Conservation (phyloP, 1,140 invertebrate genomes). For the Caerostris darwini region DNA sequence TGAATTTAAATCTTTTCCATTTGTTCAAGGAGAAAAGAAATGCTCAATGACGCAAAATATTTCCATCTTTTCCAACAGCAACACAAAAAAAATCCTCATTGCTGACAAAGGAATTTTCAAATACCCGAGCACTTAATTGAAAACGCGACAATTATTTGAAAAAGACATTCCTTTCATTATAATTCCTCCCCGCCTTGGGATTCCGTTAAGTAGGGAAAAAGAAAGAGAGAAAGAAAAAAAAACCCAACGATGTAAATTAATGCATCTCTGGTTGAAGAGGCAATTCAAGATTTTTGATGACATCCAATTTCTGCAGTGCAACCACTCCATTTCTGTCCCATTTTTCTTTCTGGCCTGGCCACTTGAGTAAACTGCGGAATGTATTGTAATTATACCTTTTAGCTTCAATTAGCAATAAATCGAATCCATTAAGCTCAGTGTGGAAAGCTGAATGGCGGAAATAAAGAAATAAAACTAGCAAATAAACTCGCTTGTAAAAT, state of each 20-base stretch:
- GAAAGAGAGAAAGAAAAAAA: background rate
- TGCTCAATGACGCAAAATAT: no score
- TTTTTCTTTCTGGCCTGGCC: background rate
- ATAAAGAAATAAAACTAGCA: background rate
- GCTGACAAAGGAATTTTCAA: background rate
- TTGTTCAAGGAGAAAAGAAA: background rate
- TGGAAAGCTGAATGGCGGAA: background rate
- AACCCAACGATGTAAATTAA: background rate
- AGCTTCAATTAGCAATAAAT: slow-evolving; percentile 33
- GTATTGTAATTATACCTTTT: slow-evolving; percentile 23
- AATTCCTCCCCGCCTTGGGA: background rate
- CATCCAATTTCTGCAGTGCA: background rate
- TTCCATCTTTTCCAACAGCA: no score
- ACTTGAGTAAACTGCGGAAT: slow-evolving; percentile 25
- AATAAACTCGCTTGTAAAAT: background rate
- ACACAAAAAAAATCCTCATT: background rate
- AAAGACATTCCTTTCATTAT: slow-evolving; percentile 14
- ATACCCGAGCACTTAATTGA: background rate
- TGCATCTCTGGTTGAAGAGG: slow-evolving; percentile 2
- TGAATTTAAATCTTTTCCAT: background rate
- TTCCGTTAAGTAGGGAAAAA: background rate
- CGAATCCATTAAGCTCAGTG: background rate
- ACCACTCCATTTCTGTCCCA: background rate
- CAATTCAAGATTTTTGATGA: slow-evolving; percentile 29
- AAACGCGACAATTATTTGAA: background rate